These are phyloP conservation scores for Pseudomyrmex gracilis DNA, from an alignment of 1,140 invertebrate species.

Conservation along the genomic window DNA sequence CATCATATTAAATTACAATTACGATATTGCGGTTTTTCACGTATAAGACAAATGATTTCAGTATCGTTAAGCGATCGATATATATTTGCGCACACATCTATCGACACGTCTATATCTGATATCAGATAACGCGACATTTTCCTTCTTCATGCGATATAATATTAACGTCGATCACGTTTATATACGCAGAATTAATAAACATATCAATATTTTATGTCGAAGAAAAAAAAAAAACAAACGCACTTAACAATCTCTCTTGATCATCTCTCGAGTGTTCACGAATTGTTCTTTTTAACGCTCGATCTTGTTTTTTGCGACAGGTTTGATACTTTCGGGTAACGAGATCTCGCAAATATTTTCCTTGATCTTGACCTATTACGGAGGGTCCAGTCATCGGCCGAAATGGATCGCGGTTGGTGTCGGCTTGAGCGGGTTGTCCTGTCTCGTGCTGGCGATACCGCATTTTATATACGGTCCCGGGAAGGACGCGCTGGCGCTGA, in stretches of 20 bases:
- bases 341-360: constrained; percentile 90
- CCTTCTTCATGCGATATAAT: too few species aligned
- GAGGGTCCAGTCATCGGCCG: constrained; percentile 87
- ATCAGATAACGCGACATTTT: background rate
- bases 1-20: background rate
- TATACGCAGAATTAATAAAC: background rate
- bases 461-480: constrained; percentile 90
- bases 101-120: constrained; percentile 40
- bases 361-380: constrained; percentile 87
- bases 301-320: constrained; percentile 77
- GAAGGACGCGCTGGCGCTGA: constrained; percentile 84
- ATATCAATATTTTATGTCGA: background rate
- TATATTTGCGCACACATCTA: background rate
- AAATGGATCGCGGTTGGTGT: constrained; percentile 89
- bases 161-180: background rate
- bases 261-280: background rate
- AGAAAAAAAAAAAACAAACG: too few species aligned
- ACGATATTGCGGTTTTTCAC: background rate
- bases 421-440: constrained; percentile 88
- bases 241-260: too few species aligned
- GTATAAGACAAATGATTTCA: background rate
- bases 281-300: constrained; percentile 24
- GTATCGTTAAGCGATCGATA: constrained; percentile 19
- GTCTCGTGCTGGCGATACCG: constrained; percentile 88
- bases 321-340: constrained; percentile 90